phyloP scores from a whole-genome alignment of 2,113 vertebrate species.

The Rattus norvegicus region DNA sequence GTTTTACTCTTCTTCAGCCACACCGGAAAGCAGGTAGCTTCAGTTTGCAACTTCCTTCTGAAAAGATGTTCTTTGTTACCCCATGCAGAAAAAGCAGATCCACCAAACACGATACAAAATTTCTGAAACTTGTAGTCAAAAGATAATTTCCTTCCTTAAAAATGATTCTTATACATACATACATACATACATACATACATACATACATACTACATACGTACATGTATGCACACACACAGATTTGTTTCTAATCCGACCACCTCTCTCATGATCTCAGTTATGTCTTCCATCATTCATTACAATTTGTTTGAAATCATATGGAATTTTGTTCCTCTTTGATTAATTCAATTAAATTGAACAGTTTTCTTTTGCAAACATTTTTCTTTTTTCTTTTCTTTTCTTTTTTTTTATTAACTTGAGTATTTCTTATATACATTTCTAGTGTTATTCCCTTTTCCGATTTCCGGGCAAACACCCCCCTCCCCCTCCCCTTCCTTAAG shows the following conservation, averaged over 20 bases:
- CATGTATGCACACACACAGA: background rate
- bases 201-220: rapidly evolving
- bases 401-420: too few relatives aligned
- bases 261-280: background rate
- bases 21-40: rapidly evolving
- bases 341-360: background rate
- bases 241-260: background rate
- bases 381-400: too few relatives aligned
- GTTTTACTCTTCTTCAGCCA: too few relatives aligned
- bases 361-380: background rate
- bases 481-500: too few relatives aligned
- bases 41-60: background rate
- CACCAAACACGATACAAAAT: background rate
- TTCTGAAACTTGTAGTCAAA: background rate
- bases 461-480: too few relatives aligned
- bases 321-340: background rate
- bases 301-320: background rate
- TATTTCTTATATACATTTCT: too few relatives aligned
- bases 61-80: too few relatives aligned
- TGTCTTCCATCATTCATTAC: background rate
- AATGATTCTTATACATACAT: background rate
- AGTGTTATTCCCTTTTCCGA: too few relatives aligned
- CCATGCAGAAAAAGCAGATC: background rate
- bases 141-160: background rate
- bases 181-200: background rate